Evolutionary conservation across 2,797 vertebrate genomes (phyloP).

Genomic region (Sebastes oblongus): DNA sequence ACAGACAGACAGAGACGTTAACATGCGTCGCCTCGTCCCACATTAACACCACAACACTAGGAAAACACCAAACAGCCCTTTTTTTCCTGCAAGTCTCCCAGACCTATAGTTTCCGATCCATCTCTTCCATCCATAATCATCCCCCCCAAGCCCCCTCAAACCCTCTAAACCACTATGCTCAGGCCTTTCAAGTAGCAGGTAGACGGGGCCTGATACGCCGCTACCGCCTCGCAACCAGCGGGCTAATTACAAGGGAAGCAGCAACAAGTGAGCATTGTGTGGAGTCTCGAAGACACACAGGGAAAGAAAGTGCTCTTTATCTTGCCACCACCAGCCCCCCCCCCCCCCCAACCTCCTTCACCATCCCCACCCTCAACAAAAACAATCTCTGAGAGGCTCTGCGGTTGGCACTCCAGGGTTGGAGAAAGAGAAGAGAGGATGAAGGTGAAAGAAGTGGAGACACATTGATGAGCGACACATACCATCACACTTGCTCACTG

Average conservation of each 20-base stretch:
- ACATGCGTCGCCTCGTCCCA: constrained; percentile 19
- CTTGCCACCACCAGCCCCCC: not conserved
- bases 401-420: constrained; percentile 21
- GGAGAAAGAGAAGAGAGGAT: not conserved
- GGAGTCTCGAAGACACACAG: constrained; percentile 66
- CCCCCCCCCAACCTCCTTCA: not conserved
- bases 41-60: constrained; percentile 19
- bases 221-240: constrained; percentile 54
- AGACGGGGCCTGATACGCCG: constrained; percentile 45
- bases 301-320: constrained; percentile 76
- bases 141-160: not conserved
- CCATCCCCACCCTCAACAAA: constrained; percentile 32
- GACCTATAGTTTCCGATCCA: constrained; percentile 52
- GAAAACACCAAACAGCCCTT: constrained; percentile 27
- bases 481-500: constrained; percentile 30
- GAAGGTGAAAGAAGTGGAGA: constrained; percentile 17
- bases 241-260: constrained; percentile 78
- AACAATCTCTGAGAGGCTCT: constrained; percentile 50
- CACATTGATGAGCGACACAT: constrained; percentile 12
- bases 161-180: constrained; percentile 38
- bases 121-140: constrained; percentile 52
- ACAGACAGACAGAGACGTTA: not conserved
- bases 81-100: constrained; percentile 18
- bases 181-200: constrained; percentile 72
- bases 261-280: constrained; percentile 75